phyloP scores from a whole-genome alignment of 1,140 invertebrate genomes.

The Heterodera schachtii region DNA sequence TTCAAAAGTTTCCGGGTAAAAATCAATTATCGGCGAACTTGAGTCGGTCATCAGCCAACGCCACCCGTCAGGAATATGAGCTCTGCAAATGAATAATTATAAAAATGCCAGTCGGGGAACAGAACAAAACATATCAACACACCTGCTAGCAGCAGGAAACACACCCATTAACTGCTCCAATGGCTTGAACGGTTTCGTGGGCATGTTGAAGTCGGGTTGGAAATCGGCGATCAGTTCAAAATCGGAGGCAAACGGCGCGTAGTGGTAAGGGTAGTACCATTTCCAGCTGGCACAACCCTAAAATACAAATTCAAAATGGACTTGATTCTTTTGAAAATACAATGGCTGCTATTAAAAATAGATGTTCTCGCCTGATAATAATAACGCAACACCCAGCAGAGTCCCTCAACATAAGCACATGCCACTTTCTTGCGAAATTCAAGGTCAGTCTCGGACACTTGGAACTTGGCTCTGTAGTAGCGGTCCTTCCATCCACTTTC shows the following conservation, averaged over 20 bases:
- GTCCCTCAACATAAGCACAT: slow-evolving; percentile 87
- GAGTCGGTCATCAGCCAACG: slow-evolving; percentile 89
- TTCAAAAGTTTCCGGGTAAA: slow-evolving; percentile 97
- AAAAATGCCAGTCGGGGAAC: neutral
- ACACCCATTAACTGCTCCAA: slow-evolving; percentile 98
- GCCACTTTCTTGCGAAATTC: slow-evolving; percentile 84
- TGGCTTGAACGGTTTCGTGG: slow-evolving; percentile 86
- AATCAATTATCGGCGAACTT: slow-evolving; percentile 93
- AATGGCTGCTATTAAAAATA: too few relatives aligned
- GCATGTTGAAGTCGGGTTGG: slow-evolving; percentile 82
- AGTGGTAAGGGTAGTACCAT: slow-evolving; percentile 99
- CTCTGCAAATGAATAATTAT: slow-evolving; percentile 55
- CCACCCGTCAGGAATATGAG: slow-evolving; percentile 90
- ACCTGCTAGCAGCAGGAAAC: slow-evolving; percentile 91
- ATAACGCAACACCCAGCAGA: slow-evolving; percentile 96
- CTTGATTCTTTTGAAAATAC: too few relatives aligned
- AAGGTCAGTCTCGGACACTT: slow-evolving; percentile 78
- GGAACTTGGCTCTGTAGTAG: slow-evolving; percentile 97
- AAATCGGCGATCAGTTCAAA: slow-evolving; percentile 87
- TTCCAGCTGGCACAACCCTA: slow-evolving; percentile 97
- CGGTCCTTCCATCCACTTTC: slow-evolving; percentile 95
- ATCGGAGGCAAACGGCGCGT: slow-evolving; percentile 99
- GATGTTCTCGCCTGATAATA: slow-evolving; percentile 81
- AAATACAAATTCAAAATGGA: slow-evolving; percentile 34
- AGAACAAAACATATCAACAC: neutral